These are phyloP conservation scores for Eupeodes latifasciatus DNA, from an alignment of 2,888 invertebrate genomes.

Conservation along the genomic window DNA sequence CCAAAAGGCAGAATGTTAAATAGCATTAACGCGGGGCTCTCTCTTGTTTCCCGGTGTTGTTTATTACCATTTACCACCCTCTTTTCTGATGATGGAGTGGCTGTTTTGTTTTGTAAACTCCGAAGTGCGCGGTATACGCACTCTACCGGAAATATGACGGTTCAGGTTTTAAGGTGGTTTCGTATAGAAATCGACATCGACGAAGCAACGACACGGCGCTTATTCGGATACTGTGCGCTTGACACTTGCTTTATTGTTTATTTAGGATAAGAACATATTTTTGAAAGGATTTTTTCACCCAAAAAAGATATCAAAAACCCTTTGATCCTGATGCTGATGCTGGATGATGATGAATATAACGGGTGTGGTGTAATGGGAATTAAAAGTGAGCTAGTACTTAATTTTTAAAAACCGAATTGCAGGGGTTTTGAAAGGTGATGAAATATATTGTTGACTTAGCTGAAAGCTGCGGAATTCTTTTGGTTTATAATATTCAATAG, in stretches of 20 bases:
- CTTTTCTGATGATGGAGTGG: constrained; percentile 25
- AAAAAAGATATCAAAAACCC: constrained; percentile 63
- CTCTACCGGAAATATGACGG: constrained; percentile 50
- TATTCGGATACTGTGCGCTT: constrained; percentile 63
- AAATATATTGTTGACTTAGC: constrained; percentile 24
- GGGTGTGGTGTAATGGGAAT: constrained; percentile 19
- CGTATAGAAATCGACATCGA: constrained; percentile 22
- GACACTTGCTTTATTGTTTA: constrained; percentile 75
- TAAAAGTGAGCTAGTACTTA: constrained; percentile 28
- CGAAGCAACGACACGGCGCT: neutral
- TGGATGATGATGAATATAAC: neutral
- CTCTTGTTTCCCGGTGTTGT: constrained; percentile 34
- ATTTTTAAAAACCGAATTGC: neutral
- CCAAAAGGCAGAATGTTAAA: constrained; percentile 64
- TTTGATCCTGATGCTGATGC: constrained; percentile 52
- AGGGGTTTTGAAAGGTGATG: constrained; percentile 10
- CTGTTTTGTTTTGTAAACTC: constrained; percentile 15
- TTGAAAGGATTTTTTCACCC: constrained; percentile 71
- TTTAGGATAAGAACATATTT: constrained; percentile 73
- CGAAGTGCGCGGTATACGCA: constrained; percentile 4
- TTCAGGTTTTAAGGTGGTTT: constrained; percentile 23
- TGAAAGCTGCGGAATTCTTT: constrained; percentile 32
- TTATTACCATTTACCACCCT: constrained; percentile 48
- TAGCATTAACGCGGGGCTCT: constrained; percentile 39
- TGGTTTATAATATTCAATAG: constrained; percentile 9